These are phyloP conservation scores for Microctenopoma lineatum DNA, from an alignment of 2,797 vertebrate species.

Conservation along the genomic window DNA sequence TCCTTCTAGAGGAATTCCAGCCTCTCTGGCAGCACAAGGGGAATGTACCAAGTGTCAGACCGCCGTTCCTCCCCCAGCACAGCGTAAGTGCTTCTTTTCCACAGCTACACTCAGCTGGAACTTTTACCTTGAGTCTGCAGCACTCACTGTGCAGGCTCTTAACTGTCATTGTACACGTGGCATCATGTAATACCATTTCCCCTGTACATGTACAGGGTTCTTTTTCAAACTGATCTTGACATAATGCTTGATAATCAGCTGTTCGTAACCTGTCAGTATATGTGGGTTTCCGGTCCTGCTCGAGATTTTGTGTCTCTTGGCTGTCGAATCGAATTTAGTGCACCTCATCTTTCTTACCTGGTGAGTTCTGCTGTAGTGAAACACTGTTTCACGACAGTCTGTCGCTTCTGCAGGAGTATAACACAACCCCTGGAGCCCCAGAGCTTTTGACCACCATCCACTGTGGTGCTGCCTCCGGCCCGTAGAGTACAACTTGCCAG, in stretches of 20 bases:
- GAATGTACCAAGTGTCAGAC: constrained; percentile 87
- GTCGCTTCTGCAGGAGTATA: constrained; percentile 33
- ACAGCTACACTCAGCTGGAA: not conserved
- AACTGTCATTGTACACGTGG: not conserved
- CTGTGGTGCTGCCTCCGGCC: not conserved
- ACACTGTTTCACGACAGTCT: no score
- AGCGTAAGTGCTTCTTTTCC: constrained; percentile 73
- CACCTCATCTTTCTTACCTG: constrained; percentile 26
- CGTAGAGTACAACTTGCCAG: constrained; percentile 7
- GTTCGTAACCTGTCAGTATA: not conserved
- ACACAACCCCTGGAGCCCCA: constrained; percentile 12
- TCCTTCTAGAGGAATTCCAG: constrained; percentile 84
- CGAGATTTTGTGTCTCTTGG: constrained; percentile 17
- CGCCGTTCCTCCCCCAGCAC: constrained; percentile 86
- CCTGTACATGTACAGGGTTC: not conserved
- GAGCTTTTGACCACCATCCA: constrained; percentile 21
- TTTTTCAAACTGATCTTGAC: not conserved
- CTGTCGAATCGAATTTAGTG: constrained; percentile 22
- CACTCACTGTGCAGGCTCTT: constrained; percentile 10
- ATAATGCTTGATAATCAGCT: not conserved
- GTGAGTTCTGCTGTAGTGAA: constrained; percentile 30
- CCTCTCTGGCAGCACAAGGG: constrained; percentile 83
- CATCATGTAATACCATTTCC: not conserved
- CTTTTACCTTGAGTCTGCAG: not conserved
- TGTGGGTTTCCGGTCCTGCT: constrained; percentile 11